phyloP scores from a whole-genome alignment of 1,140 invertebrate genomes.

The Hirudo medicinalis region DNA sequence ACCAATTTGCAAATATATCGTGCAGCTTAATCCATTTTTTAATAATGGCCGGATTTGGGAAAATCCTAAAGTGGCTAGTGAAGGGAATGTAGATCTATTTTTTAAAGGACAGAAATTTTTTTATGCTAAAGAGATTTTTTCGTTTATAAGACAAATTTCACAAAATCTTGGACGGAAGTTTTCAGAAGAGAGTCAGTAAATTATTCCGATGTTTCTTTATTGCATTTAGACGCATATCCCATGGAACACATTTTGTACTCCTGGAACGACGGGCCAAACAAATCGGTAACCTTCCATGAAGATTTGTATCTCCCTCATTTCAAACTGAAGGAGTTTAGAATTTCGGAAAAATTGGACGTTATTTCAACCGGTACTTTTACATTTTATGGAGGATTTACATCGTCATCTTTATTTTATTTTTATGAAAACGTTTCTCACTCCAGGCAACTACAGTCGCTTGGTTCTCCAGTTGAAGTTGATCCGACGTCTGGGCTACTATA shows the following conservation, averaged over 20 bases:
- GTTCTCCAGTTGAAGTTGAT: conserved; percentile 90
- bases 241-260: conserved; percentile 91
- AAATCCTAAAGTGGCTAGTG: too few species aligned
- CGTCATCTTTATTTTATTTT: background rate
- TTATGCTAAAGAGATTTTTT: too few species aligned
- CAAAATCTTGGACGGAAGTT: too few species aligned
- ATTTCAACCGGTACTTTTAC: conserved; percentile 24
- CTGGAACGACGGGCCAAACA: conserved; percentile 69
- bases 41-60: too few species aligned
- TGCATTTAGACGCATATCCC: conserved; percentile 76
- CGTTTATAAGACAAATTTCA: too few species aligned
- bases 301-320: conserved; percentile 87
- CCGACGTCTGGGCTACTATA: conserved; percentile 58
- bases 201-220: background rate
- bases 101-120: too few species aligned
- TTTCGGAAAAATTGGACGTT: conserved; percentile 57
- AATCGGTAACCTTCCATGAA: conserved; percentile 76
- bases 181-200: too few species aligned
- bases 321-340: conserved; percentile 81
- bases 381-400: background rate
- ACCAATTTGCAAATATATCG: conserved; percentile 1
- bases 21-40: background rate
- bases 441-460: conserved; percentile 56
- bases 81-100: too few species aligned
- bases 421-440: background rate